Base-by-base conservation (phyloP, 2,797 vertebrate species). In the Spondyliosoma cantharus region DNA sequence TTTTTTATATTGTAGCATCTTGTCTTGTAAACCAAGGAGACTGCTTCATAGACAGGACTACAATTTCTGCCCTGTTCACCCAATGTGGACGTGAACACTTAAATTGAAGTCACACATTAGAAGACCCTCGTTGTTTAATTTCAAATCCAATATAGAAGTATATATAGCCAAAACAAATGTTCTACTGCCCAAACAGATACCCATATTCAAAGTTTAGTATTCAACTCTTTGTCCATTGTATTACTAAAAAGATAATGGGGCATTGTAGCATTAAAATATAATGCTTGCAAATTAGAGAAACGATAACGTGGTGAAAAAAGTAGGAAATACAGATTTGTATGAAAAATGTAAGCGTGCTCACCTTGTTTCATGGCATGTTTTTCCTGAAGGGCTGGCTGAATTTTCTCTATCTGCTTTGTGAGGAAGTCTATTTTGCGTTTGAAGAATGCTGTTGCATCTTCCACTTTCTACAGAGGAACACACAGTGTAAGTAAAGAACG, bases 341-440 rank as follows among this genome's bases (percentile, higher is more conserved):
- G 7, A 29, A 20, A 37, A 24, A 63, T 19, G 0, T 4, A n/a
- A 7, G 0, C 7, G 3, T 1, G 4, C 83, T 91, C 58, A 97
- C 97, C 97, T 95, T 98, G 97, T 83, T 97, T 98, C 97, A 98
- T 96, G 45, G 92, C 92, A 4, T 97, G 96, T 71, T 98, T 99
- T 89, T 98, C 97, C 81, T 98, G 97, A 58, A 98, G 94, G 2
- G 96, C 96, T 2, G 97, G 97, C 65, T 98, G 97, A 89, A 98
- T 97, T 86, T 98, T 98, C 90, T 99, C 97, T 88, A 98, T 98
- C 86, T 99, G 97, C 87, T 97, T 98, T 9, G 97, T 97, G 49
- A 98, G 95, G 78, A 98, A 98, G 27, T 98, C 97, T 57, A 98
- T 96, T 87, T 98, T 98, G 27, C 97, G 95, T 86, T 97, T 97